Base-by-base conservation (phyloP, 2,888 invertebrate species). In the Watsonalla cultraria region DNA sequence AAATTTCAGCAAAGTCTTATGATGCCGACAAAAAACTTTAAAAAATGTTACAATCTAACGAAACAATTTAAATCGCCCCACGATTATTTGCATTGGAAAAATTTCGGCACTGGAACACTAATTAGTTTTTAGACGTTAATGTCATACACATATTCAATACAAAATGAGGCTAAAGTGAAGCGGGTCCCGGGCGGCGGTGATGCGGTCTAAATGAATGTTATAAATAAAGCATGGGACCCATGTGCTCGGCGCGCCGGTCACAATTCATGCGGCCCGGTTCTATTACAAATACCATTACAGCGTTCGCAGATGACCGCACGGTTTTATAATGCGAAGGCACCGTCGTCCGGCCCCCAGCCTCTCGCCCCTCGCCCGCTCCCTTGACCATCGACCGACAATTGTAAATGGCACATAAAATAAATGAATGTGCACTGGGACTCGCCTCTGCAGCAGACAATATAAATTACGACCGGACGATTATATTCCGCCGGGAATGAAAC, bases 371-470 rank as follows among this genome's bases (percentile, higher is more conserved):
- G 64, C 78, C 79, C 73, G 80, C 86, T 87, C 91, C 91, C 91
- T 91, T 91, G 91, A 90, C 91, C 91, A 91, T 91, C 90, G 91
- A 91, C 90, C 91, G 91, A 91, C 91, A 90, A 91, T 91, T 91
- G 91, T 91, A 91, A 91, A 91, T 91, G 91, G 91, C 91, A 91
- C 91, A 91, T 91, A 91, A 91, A 91, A 91, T 91, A 91, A 91
- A 91, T 91, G 91, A 91, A 91, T 91, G 91, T 91, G 91, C 91
- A 90, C 85, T 85, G 90, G 87, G 88, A 88, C 89, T 86, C 86
- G 90, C 87, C 90, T 90, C 91, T 91, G 91, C 91, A 91, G 84
- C 90, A 91, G 91, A 91, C 91, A 91, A 91, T 91, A 91, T 91
- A 91, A 91, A 91, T 91, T 91, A 91, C 91, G 87, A 87, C 81